Base-by-base conservation (phyloP, 2,113 vertebrate genomes). In the Chlorodrepanis virens region DNA sequence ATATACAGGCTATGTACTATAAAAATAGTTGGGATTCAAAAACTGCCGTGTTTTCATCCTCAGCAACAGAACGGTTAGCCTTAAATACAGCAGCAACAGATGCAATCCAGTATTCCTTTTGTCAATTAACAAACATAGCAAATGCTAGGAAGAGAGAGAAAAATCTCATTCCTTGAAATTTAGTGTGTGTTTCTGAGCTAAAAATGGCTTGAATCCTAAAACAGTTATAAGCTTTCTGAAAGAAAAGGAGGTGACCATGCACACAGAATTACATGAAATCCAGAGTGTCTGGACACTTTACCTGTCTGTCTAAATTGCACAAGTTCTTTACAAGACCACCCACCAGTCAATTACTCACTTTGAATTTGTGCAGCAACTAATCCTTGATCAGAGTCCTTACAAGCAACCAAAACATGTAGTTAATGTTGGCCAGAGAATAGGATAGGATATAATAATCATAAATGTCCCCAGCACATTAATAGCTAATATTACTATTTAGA, bases 51-150 rank as follows among this genome's bases (percentile, higher is more conserved):
- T 90, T 93, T 90, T 94, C 60, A 70, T 77, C 42, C 63, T 86
- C 82, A 81, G 76, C 76, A 88, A 27, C 76, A 81, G 59, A 88
- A 83, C 53, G 78, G 47, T 78, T 93, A 89, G 49, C 40, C 54
- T 78, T 37, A 80, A 75, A 80, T 80, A 83, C 69, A 60, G 49
- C 71, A 90, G 87, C 50, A 88, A 53, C 52, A 94, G 87, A 83
- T 90, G 52, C 82, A 88, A 83, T 70, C 47, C 60, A 78, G 25
- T 50, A 44, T 87, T 83, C 60, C 54, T 89, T 96, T 90, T 93
- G 67, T 92, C 72, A 59, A 50, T 85, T 92, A 88, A 75, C n/a
- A 91, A 87, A 88, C 75, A 71, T 24, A 94, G 60, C 9, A 14
- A 94, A 77, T 92, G 79, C 67, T 77, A 37, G 42, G 40, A 69